These are phyloP conservation scores for Tiaroga cobitis DNA, from an alignment of 2,797 vertebrate genomes.

Conservation along the genomic window DNA sequence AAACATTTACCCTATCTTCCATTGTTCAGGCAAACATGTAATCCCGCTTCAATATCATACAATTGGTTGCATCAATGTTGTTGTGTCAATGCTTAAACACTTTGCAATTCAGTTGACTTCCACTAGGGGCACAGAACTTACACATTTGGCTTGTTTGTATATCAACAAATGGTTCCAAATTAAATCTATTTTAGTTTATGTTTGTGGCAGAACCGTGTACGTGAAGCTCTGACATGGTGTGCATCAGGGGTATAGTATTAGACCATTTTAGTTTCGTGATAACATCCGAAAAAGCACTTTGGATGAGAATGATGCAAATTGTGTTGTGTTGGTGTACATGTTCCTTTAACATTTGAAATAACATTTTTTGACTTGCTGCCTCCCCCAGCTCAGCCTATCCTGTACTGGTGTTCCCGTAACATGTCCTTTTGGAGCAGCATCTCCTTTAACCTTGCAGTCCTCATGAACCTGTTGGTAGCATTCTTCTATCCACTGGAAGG, in stretches of 20 bases:
- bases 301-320: not conserved
- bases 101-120: not conserved
- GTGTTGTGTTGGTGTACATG: conserved; percentile 15
- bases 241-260: not conserved
- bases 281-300: not conserved
- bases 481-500: conserved; percentile 98
- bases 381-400: conserved; percentile 90
- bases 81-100: not conserved
- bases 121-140: not conserved
- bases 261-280: not conserved
- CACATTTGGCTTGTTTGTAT: conserved; percentile 1
- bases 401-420: conserved; percentile 98
- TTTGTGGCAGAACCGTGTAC: not conserved
- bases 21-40: not conserved
- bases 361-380: not conserved
- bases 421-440: conserved; percentile 99
- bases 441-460: conserved; percentile 97
- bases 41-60: not conserved
- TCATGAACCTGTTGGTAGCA: conserved; percentile 97
- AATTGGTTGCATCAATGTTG: not conserved
- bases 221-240: not conserved
- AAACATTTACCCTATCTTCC: not conserved
- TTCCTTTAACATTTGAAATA: conserved; percentile 8
- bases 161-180: not conserved
- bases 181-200: not conserved